Evolutionary conservation across 2,888 invertebrate species (phyloP), one percentile per base, ranked within the genome.

Genomic region (Acleris emargana): DNA sequence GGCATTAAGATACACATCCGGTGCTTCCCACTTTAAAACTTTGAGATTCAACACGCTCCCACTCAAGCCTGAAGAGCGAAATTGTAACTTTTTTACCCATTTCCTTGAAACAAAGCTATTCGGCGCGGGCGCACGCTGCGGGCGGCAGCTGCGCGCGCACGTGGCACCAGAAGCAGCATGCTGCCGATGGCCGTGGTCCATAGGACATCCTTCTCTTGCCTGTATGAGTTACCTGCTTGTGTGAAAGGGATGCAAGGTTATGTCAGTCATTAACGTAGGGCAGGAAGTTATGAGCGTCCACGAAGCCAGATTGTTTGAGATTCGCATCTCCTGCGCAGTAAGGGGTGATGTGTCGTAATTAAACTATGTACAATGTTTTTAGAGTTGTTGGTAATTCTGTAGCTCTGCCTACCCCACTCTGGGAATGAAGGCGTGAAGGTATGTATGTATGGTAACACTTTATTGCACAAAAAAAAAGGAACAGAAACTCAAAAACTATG

Each of bases 61-160:
- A 6, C 17, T 49, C 17, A 20, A 18, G 20, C 1, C 49, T 49
- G 13, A 16, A 49, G 22, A 58, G 52, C 58, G 42, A 58, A 52
- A n/a, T 49, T 22, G 53, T 57, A 45, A 20, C 28, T 58, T 62
- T 52, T 58, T 58, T 52, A 54, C n/a, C n/a, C 18, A 47, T 50
- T 58, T 62, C 67, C 62, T 52, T 49, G 25, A 25, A 62, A 62
- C 49, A 55, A 62, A 32, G 22, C 45, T 20, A 16, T 22, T 16
- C 16, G 51, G 25, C 51, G 20, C 59, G 69, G 67, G 68, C 75
- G 66, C 64, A 69, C 79, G 82, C 84, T 84, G 87, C 86, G 88
- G 87, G 88, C 79, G 86, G 82, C 86, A 86, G 86, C 86, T 86
- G 86, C 81, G 74, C 74, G 76, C 80, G 79, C 83, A 83, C 81